Conservation (phyloP, 2,797 vertebrate species). For the Galagoides demidoff region DNA sequence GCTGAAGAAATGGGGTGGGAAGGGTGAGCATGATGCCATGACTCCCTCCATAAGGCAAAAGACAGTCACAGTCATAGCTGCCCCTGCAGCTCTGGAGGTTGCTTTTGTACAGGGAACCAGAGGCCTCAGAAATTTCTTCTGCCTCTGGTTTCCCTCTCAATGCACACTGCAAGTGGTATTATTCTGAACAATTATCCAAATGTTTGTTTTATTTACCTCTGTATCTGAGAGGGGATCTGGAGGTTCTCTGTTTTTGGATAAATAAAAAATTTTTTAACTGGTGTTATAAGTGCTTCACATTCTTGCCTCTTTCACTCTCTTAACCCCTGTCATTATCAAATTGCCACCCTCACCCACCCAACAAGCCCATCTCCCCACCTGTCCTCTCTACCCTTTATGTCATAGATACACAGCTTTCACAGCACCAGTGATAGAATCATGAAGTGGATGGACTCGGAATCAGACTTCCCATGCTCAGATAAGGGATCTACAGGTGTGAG, state of each 20-base stretch:
- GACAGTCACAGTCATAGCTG: not conserved
- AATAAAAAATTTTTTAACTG: not conserved
- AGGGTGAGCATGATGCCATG: fast-evolving
- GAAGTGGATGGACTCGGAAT: not conserved
- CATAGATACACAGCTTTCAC: not conserved
- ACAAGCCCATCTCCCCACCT: not conserved
- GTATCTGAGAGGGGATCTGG: not conserved
- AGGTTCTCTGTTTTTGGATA: not conserved
- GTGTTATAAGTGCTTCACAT: not conserved
- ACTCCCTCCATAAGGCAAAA: not conserved
- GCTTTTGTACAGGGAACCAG: fast-evolving
- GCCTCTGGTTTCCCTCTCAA: not conserved
- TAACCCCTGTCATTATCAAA: not conserved
- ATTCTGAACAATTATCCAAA: not conserved
- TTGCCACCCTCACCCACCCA: not conserved
- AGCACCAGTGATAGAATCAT: not conserved
- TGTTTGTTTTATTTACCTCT: not conserved
- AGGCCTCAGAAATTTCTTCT: not conserved
- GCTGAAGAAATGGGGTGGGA: not conserved
- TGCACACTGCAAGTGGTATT: not conserved
- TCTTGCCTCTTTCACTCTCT: not conserved
- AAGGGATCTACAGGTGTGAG: not conserved
- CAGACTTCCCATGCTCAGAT: not conserved
- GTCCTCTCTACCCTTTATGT: not conserved
- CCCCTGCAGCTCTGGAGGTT: not conserved